Conservation (phyloP, 1,140 invertebrate species). For the Caerostris extrusa region DNA sequence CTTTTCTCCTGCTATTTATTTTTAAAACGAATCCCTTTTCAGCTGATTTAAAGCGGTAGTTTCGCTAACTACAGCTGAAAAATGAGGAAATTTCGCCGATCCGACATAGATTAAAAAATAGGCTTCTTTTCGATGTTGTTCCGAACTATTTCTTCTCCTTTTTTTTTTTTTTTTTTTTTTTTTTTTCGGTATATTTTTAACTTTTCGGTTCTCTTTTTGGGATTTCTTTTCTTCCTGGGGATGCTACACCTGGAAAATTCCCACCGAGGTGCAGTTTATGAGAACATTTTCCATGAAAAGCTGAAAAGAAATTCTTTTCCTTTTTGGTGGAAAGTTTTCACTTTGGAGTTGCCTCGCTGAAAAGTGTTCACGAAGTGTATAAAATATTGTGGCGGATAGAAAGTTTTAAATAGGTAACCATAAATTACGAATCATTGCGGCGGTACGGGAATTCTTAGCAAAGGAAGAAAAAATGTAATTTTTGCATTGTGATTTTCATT, state of each 20-base stretch:
- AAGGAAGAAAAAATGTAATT: neutral
- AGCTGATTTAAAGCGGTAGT: constrained; percentile 40
- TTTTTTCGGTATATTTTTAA: constrained; percentile 35
- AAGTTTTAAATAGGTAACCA: constrained; percentile 1
- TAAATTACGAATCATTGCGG: neutral
- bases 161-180: neutral
- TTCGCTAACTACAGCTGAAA: constrained; percentile 48
- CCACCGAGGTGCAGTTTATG: constrained; percentile 52
- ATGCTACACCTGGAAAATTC: constrained; percentile 52
- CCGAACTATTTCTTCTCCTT: constrained; percentile 24
- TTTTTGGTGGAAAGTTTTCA: constrained; percentile 20
- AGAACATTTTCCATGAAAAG: constrained; percentile 47
- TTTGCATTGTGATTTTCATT: neutral
- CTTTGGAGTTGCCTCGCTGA: constrained; percentile 34
- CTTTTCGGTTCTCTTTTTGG: neutral
- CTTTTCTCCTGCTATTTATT: neutral
- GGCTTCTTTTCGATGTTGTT: constrained; percentile 6
- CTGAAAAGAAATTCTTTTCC: constrained; percentile 30
- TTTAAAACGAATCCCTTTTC: neutral
- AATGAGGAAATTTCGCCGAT: constrained; percentile 38
- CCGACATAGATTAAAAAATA: constrained; percentile 55
- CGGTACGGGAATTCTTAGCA: neutral
- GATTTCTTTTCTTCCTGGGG: neutral
- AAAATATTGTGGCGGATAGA: neutral
- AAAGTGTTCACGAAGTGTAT: neutral